These are phyloP conservation scores for Sitodiplosis mosellana DNA, from an alignment of 1,140 invertebrate species.

Conservation along the genomic window DNA sequence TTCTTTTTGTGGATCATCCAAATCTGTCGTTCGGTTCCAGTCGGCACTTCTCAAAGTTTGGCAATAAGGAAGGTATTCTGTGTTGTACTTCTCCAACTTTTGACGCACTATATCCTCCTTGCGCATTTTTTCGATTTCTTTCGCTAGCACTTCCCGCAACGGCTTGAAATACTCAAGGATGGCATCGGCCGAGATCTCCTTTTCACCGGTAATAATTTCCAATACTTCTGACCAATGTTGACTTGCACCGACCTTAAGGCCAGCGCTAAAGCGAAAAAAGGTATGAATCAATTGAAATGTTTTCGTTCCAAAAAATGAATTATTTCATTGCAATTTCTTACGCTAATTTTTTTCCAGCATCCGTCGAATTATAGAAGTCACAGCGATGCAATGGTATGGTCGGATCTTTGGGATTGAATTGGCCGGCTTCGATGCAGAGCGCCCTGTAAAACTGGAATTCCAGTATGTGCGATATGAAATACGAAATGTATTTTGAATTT, in stretches of 20 bases:
- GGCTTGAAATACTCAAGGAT: slow-evolving; percentile 26
- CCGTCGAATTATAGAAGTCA: slow-evolving; percentile 32
- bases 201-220: slow-evolving; percentile 32
- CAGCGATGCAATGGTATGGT: slow-evolving; percentile 32
- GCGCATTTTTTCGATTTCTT: slow-evolving; percentile 16
- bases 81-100: no score
- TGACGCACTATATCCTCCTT: no score
- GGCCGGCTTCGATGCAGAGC: slow-evolving; percentile 34
- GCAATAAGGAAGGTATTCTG: no score
- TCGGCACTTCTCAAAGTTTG: no score
- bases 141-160: slow-evolving; percentile 19
- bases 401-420: slow-evolving; percentile 27
- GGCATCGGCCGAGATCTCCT: slow-evolving; percentile 26
- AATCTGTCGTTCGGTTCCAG: not conserved
- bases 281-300: no score
- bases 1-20: not conserved
- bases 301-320: no score
- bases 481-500: slow-evolving; percentile 35
- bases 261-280: no score
- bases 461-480: slow-evolving; percentile 37
- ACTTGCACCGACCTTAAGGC: slow-evolving; percentile 25
- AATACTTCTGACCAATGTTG: slow-evolving; percentile 37
- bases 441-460: slow-evolving; percentile 45
- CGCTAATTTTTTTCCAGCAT: slow-evolving; percentile 26
- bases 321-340: no score